phyloP scores from a whole-genome alignment of 2,888 invertebrate genomes.

The Chrysomela aeneicollis region DNA sequence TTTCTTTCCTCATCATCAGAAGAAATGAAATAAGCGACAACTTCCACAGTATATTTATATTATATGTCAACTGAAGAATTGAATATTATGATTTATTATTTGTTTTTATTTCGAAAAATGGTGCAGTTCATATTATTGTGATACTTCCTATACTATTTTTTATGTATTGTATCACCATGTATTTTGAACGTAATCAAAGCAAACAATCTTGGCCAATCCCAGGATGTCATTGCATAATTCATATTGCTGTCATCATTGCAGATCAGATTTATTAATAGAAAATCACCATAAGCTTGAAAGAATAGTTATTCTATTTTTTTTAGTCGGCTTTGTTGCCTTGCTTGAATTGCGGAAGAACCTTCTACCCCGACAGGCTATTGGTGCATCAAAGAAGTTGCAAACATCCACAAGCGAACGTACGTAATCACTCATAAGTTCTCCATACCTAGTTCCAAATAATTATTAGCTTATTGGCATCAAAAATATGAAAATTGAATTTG shows the following conservation, averaged over 20 bases:
- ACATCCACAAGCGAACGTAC: conserved; percentile 43
- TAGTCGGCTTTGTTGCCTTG: conserved; percentile 68
- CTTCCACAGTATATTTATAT: too few relatives aligned
- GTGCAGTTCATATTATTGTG: too few relatives aligned
- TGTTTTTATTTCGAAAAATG: too few relatives aligned
- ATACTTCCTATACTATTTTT: too few relatives aligned
- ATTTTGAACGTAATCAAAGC: not conserved
- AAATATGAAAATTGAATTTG: too few relatives aligned
- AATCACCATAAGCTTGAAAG: not conserved
- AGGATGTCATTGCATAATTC: not conserved
- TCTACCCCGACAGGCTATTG: conserved; percentile 71
- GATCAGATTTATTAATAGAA: not conserved
- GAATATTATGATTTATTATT: too few relatives aligned
- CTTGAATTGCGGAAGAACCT: conserved; percentile 72
- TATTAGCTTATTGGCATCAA: too few relatives aligned
- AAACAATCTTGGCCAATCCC: not conserved
- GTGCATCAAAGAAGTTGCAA: conserved; percentile 67
- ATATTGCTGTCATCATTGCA: conserved; percentile 8
- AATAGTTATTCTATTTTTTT: conserved; percentile 37
- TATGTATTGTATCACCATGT: too few relatives aligned
- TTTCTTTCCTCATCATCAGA: too few relatives aligned
- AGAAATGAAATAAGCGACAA: too few relatives aligned
- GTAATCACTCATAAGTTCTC: conserved; percentile 49
- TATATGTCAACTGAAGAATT: too few relatives aligned
- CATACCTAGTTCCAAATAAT: too few relatives aligned